Evolutionary conservation across 2,113 vertebrate species (phyloP).

Genomic region (Rhizomys pruinosus): DNA sequence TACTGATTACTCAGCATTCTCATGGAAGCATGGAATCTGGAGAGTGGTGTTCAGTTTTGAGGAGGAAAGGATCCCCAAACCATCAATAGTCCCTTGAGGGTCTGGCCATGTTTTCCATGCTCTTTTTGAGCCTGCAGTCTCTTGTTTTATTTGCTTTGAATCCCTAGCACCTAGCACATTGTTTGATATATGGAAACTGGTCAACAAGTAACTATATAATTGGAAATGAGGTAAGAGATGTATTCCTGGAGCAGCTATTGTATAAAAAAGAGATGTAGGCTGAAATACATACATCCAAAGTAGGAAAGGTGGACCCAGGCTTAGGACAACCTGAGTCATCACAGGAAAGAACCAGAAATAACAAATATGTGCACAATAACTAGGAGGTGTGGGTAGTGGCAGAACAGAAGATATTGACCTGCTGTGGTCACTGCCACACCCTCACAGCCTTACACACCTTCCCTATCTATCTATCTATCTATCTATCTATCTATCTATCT

Average conservation of each 20-base stretch:
- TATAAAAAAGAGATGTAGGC: background rate
- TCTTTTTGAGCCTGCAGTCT: background rate
- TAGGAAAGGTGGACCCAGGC: background rate
- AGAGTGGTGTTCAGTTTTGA: background rate
- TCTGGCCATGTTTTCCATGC: background rate
- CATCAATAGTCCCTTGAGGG: background rate
- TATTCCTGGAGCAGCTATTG: background rate
- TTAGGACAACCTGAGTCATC: background rate
- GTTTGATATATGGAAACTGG: background rate
- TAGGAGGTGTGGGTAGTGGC: background rate
- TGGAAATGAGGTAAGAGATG: background rate
- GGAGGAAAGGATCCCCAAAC: background rate
- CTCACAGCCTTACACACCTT: background rate
- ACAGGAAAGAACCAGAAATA: background rate
- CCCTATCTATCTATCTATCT: background rate
- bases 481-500: background rate
- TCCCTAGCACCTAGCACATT: background rate
- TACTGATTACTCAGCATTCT: too few species aligned
- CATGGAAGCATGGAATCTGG: background rate
- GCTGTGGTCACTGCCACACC: background rate
- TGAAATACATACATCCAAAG: background rate
- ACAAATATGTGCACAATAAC: background rate
- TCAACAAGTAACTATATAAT: constrained; percentile 29
- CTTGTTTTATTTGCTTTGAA: background rate
- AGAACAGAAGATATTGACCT: background rate